Base-by-base conservation (phyloP, 2,113 vertebrate genomes). In the Argyrosomus japonicus region DNA sequence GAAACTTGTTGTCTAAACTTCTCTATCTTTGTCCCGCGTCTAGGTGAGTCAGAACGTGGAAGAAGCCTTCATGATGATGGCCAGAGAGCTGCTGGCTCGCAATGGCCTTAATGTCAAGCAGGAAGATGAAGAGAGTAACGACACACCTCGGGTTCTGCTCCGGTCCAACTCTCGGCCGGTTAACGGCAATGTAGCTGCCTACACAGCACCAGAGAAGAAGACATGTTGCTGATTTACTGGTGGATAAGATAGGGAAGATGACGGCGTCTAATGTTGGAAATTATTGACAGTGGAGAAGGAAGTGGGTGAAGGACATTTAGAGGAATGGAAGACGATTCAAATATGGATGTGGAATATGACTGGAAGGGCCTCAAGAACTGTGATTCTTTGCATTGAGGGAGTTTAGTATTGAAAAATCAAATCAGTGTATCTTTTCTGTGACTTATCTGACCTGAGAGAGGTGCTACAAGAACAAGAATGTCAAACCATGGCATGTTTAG, bases 11-110 rank as follows among this genome's bases (percentile, higher is more conserved):
- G 18, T 48, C 1, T 32, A 18, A 79, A 70, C 40, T 23, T 67
- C 6, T 80, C 9, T 18, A 29, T 29, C 23, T 12, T 0, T 72
- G 36, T 40, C 36, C 7, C 32, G 29, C 56, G 1, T 73, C 1
- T 27, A 94, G 93, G 91, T 91, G 69, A 91, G 89, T 69, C 90
- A 93, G 56, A 92, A 94, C 9, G 93, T 94, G 50, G 91, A 94
- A 1, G 91, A 94, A 29, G 91, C 90, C 62, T 94, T 94, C 82
- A 63, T 92, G 85, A 74, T 94, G 91, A 94, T 92, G 90, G 94
- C 94, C 72, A 79, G 79, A 18, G 94, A 94, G 88, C 88, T 94
- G 80, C 58, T 94, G 72, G 77, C 73, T 43, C 93, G 93, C 29
- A 94, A 94, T 6, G 93, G 94, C 80, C 90, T 87, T 0, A 10